Base-by-base conservation (phyloP, 2,113 vertebrate species). In the Phylloscopus trochiloides region DNA sequence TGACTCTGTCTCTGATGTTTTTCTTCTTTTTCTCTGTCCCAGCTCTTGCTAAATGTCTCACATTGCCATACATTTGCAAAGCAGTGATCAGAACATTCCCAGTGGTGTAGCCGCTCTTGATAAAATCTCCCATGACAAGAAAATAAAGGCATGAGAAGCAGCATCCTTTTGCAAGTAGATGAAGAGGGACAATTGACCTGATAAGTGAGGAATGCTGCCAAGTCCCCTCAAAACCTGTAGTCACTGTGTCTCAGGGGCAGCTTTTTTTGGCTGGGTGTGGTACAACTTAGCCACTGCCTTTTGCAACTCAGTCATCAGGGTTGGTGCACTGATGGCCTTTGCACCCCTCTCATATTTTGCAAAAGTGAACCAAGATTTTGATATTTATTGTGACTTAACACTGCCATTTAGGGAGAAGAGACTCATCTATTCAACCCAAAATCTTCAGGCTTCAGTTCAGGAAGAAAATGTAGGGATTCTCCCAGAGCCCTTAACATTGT, bases 181-280 rank as follows among this genome's bases (percentile, higher is more conserved):
- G 9, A 66, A 57, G 14, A 71, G 14, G 34, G 19, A 43, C 0
- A 0, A 55, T 4, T 76, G 52, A 38, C 1, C 1, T 10, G 14
- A 16, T 47, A 36, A 62, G 42, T 14, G 36, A 78, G 38, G 22
- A 84, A 62, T 0, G 1, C 9, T 52, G 26, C 20, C 45, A 61
- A 42, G 19, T 70, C 3, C 3, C 31, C 55, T 28, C 43, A 58
- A 63, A 54, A 45, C 4, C 1, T 6, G 10, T 24, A n/a, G 34
- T 13, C 10, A 31, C 42, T n/a, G 11, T 19, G 6, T 17, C 20
- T 48, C 19, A 54, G 12, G 28, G 34, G 17, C 50, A 83, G 34
- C 31, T 57, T 57, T 66, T 66, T 12, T 17, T 36, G 50, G 15
- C 50, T 76, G 87, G 20, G n/a, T 45, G 58, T 47, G 50, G 10